Evolutionary conservation across 1,140 invertebrate genomes (phyloP).

Genomic region (Drosophila subpulchrella): DNA sequence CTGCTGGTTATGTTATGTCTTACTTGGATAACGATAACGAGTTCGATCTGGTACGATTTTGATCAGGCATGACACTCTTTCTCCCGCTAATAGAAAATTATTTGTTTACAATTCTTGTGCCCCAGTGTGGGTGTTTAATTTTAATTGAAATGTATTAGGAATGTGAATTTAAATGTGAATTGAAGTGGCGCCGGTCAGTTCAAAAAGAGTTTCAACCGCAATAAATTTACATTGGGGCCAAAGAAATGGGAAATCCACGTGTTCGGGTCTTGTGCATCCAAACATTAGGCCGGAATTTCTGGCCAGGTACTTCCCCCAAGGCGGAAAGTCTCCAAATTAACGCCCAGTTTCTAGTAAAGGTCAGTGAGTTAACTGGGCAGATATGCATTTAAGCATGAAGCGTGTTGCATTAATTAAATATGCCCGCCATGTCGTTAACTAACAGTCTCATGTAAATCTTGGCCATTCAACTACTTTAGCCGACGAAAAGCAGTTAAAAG

Average conservation of each 20-base stretch:
- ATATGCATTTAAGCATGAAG: conserved; percentile 18
- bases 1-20: conserved; percentile 42
- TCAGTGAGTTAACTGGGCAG: conserved; percentile 19
- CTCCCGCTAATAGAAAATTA: conserved; percentile 75
- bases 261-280: conserved; percentile 11
- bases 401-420: conserved; percentile 59
- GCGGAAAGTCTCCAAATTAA: conserved; percentile 33
- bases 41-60: conserved; percentile 78
- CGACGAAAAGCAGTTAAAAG: conserved; percentile 55
- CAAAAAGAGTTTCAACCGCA: conserved; percentile 35
- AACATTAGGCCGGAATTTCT: conserved; percentile 10
- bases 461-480: conserved; percentile 31
- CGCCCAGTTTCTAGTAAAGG: conserved; percentile 17
- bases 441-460: conserved; percentile 51
- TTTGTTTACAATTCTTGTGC: conserved; percentile 71
- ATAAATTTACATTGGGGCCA: conserved; percentile 56
- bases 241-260: conserved; percentile 34
- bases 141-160: conserved; percentile 70
- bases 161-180: conserved; percentile 36
- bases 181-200: conserved; percentile 41
- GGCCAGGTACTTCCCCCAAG: conserved; percentile 8
- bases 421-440: conserved; percentile 33
- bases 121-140: conserved; percentile 53
- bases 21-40: conserved; percentile 77
- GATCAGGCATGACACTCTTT: conserved; percentile 42